Base-by-base conservation (phyloP, 2,797 vertebrate species). In the Macropus fuliginosus region DNA sequence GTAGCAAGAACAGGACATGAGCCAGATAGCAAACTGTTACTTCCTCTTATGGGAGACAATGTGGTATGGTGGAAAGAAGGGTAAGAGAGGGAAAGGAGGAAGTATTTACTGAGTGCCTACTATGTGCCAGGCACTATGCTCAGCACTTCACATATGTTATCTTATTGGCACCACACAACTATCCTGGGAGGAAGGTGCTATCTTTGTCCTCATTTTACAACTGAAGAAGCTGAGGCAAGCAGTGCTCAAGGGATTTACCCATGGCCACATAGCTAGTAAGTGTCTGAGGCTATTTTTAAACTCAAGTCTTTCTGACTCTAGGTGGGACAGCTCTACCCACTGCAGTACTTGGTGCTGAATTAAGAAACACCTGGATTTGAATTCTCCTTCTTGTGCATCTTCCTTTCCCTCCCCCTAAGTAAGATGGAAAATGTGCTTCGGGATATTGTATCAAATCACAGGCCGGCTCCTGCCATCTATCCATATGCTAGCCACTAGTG, bases 401-500 rank as follows among this genome's bases (percentile, higher is more conserved):
- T 52, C 29, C 90, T 52, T n/a, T 91, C 46, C 54, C 31, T 55
- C 54, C n/a, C 90, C 87, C 3, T 91, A 54, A 74, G 62, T 93
- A 92, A 56, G 57, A 56, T 46, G 55, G 31, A 56, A 93, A 94
- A 94, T 50, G 21, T 40, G 91, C 59, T 16, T 95, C 55, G 55
- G 55, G n/a, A 89, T 74, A 4, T 0, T 56, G 87, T 18, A 91
- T 55, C 56, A 16, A 40, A 81, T 74, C 34, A 1, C 18, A 27
- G 1, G 28, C 0, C 0, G 29, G n/a, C 4, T 55, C 31, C 21
- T 55, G 28, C 54, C 55, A 40, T 34, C 90, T 1, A 16, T 3
- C 54, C 92, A 62, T 21, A 55, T 56, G 5, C 92, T n/a, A 95
- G n/a, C 91, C 57, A 55, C 92, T 95, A 55, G 56, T 91, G 93